Evolutionary conservation across 2,797 vertebrate species (phyloP).

Genomic region (Takifugu ocellatus): DNA sequence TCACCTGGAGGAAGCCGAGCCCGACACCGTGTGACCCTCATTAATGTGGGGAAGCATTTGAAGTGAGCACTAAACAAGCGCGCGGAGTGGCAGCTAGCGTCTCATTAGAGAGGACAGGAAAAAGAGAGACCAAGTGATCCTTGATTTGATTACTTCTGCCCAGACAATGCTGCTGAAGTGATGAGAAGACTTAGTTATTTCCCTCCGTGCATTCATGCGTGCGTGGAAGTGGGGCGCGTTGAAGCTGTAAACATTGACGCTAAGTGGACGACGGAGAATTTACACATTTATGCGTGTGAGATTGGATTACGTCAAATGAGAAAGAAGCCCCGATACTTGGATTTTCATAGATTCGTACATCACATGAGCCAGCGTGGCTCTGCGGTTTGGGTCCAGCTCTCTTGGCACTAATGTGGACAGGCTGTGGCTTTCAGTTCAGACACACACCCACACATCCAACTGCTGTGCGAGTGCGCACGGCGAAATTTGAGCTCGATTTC

Average conservation of each 20-base stretch:
- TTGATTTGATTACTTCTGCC: slow-evolving; percentile 67
- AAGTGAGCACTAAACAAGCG: slow-evolving; percentile 28
- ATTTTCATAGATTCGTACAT: too few relatives aligned
- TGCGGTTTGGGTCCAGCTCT: neutral
- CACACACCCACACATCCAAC: neutral
- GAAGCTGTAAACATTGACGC: slow-evolving; percentile 6
- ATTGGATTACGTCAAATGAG: too few relatives aligned
- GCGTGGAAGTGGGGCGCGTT: neutral
- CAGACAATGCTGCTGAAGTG: slow-evolving; percentile 27
- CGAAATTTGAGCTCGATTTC: neutral
- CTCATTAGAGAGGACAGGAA: slow-evolving; percentile 45
- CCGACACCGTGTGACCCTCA: slow-evolving; percentile 24
- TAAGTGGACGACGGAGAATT: slow-evolving; percentile 30
- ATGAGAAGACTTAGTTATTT: slow-evolving; percentile 50
- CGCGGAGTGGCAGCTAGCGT: slow-evolving; percentile 36
- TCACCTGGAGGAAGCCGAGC: slow-evolving; percentile 20
- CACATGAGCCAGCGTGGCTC: slow-evolving; percentile 5
- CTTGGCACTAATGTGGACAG: neutral
- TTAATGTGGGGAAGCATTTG: slow-evolving; percentile 30
- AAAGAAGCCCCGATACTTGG: too few relatives aligned
- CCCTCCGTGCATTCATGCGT: slow-evolving; percentile 23
- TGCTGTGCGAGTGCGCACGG: neutral
- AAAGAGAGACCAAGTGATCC: slow-evolving; percentile 32
- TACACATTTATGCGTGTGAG: neutral
- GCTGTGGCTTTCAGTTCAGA: neutral